These are phyloP conservation scores for Triops longicaudatus DNA, from an alignment of 1,140 invertebrate species.

Conservation along the genomic window DNA sequence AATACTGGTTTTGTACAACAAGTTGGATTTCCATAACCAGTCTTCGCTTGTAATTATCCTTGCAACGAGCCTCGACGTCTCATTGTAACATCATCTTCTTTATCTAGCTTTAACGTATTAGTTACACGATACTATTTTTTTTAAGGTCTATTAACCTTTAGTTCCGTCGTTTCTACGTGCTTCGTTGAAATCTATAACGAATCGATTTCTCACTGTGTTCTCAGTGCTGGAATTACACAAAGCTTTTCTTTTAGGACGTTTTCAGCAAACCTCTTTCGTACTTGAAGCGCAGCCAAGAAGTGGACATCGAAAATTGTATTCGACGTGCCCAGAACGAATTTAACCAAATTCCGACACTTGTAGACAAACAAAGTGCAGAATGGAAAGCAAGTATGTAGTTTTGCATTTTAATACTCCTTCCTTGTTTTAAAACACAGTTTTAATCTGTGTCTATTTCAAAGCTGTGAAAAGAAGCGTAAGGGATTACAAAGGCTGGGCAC, in stretches of 20 bases:
- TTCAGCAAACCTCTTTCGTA: background rate
- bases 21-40: no score
- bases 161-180: no score
- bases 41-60: no score
- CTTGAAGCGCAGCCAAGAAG: background rate
- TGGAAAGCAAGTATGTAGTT: background rate
- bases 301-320: background rate
- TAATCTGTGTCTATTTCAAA: background rate
- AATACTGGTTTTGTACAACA: no score
- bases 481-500: background rate
- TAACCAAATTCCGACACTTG: background rate
- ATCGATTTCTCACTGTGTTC: no score
- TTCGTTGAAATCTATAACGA: no score
- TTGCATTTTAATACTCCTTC: background rate
- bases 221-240: no score
- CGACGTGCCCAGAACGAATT: background rate
- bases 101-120: no score
- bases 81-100: no score
- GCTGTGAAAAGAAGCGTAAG: background rate
- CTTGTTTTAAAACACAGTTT: background rate
- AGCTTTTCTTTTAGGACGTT: background rate
- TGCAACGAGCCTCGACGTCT: no score
- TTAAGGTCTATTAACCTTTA: no score
- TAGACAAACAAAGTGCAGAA: background rate
- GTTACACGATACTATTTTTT: no score